Conservation (phyloP, 2,888 invertebrate genomes). For the Drosophila melanosoma region DNA sequence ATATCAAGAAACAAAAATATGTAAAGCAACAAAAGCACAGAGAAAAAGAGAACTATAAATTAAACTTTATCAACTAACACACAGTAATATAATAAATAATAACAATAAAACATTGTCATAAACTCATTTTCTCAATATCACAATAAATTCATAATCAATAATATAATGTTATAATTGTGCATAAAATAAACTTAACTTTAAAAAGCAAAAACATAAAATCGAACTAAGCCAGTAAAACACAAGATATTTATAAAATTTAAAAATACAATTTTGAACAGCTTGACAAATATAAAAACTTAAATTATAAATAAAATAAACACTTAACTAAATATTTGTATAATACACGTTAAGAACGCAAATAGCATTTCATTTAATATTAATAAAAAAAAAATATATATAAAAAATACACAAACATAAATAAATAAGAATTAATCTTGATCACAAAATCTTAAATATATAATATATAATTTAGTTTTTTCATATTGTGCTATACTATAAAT, state of each 20-base stretch:
- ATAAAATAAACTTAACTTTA: not conserved
- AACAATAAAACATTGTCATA: not conserved
- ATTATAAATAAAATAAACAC: not conserved
- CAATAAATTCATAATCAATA: not conserved
- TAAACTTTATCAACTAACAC: not conserved
- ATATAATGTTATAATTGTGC: not conserved
- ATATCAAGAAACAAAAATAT: not conserved
- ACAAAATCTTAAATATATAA: not conserved
- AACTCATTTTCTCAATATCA: not conserved
- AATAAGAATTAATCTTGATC: not conserved
- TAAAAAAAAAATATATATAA: not conserved
- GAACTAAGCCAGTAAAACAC: not conserved
- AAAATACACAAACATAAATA: not conserved
- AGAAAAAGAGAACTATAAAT: not conserved
- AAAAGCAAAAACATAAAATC: not conserved
- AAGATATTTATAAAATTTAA: not conserved
- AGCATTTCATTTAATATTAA: not conserved
- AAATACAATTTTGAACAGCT: not conserved
- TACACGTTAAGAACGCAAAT: not conserved
- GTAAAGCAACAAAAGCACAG: slow-evolving; percentile 5
- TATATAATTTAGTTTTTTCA: not conserved
- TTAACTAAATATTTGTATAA: not conserved
- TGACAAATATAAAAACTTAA: not conserved
- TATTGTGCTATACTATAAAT: not conserved
- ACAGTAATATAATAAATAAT: not conserved